phyloP scores from a whole-genome alignment of 2,888 invertebrate species.

The Drosophila peninsularis region DNA sequence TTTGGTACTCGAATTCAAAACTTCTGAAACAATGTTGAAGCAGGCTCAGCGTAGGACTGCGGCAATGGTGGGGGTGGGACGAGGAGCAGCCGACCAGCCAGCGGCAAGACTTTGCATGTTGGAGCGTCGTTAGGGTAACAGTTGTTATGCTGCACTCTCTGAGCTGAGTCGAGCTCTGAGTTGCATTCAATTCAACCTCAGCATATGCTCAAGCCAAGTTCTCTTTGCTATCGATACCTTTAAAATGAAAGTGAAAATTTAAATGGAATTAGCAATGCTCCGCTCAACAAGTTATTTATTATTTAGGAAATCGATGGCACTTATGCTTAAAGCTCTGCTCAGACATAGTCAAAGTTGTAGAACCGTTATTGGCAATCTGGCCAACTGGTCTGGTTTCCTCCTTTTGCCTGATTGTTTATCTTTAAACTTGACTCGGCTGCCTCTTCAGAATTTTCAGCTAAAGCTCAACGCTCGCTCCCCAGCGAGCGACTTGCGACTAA shows the following conservation, averaged over 20 bases:
- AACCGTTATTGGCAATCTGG: slow-evolving; percentile 15
- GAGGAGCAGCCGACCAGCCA: neutral
- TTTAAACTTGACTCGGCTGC: slow-evolving; percentile 66
- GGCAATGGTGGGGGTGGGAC: neutral
- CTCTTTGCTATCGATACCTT: neutral
- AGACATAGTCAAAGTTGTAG: slow-evolving; percentile 7
- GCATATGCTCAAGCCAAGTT: no score
- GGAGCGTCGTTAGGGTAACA: slow-evolving; percentile 51
- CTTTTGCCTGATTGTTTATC: slow-evolving; percentile 67
- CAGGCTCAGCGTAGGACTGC: slow-evolving; percentile 4
- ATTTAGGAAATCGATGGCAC: neutral
- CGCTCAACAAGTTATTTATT: neutral
- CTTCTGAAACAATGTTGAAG: slow-evolving; percentile 48
- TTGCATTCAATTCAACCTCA: slow-evolving; percentile 37
- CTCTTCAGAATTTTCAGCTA: slow-evolving; percentile 65
- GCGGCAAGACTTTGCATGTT: slow-evolving; percentile 59
- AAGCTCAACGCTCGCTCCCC: slow-evolving; percentile 49
- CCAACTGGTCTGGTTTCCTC: slow-evolving; percentile 9
- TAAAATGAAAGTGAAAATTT: neutral
- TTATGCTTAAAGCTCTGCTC: neutral
- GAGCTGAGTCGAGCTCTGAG: slow-evolving; percentile 34
- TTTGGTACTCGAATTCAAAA: slow-evolving; percentile 77
- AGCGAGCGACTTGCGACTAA: slow-evolving; percentile 54
- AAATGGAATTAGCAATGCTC: neutral
- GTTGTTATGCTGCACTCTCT: slow-evolving; percentile 11